phyloP scores from a whole-genome alignment of 1,140 invertebrate genomes.

The Plectus sambesii region DNA sequence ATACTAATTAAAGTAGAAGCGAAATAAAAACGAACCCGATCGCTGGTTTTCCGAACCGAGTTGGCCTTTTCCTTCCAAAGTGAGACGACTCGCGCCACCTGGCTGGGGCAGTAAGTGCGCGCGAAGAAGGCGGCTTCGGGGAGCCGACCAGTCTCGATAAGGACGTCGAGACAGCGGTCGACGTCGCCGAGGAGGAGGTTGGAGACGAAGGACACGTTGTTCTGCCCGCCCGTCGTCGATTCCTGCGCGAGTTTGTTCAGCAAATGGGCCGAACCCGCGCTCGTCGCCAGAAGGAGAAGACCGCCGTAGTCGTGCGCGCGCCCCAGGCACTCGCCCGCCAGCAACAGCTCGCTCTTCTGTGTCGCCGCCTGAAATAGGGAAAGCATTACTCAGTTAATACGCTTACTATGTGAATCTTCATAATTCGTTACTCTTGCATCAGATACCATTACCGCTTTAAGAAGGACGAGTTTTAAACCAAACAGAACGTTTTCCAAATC shows the following conservation, averaged over 20 bases:
- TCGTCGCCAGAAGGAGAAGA: constrained; percentile 75
- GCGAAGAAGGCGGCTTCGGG: constrained; percentile 54
- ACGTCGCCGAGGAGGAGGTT: constrained; percentile 78
- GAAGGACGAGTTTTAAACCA: too few relatives aligned
- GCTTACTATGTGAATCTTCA: too few relatives aligned
- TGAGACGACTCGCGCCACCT: constrained; percentile 67
- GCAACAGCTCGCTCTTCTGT: constrained; percentile 60
- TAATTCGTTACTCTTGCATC: too few relatives aligned
- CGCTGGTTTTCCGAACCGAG: constrained; percentile 60
- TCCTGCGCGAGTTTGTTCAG: constrained; percentile 53
- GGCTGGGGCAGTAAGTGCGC: constrained; percentile 79
- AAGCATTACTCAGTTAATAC: too few relatives aligned
- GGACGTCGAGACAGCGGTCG: constrained; percentile 76
- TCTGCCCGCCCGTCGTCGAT: constrained; percentile 59
- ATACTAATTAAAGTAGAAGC: too few relatives aligned
- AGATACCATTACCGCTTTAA: too few relatives aligned
- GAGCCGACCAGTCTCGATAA: constrained; percentile 73
- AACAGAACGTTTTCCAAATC: too few relatives aligned
- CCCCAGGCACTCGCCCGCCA: constrained; percentile 86
- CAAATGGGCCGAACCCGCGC: constrained; percentile 50
- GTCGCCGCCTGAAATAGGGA: constrained; percentile 68
- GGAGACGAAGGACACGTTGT: constrained; percentile 86
- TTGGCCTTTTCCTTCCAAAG: constrained; percentile 59
- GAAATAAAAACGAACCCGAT: too few relatives aligned
- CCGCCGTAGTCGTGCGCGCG: constrained; percentile 87